Percentiles rank a stretch among this genome's conserved stretches.
phyloP scores from a whole-genome alignment of 1,140 invertebrate species.

The Penaeus indicus region DNA sequence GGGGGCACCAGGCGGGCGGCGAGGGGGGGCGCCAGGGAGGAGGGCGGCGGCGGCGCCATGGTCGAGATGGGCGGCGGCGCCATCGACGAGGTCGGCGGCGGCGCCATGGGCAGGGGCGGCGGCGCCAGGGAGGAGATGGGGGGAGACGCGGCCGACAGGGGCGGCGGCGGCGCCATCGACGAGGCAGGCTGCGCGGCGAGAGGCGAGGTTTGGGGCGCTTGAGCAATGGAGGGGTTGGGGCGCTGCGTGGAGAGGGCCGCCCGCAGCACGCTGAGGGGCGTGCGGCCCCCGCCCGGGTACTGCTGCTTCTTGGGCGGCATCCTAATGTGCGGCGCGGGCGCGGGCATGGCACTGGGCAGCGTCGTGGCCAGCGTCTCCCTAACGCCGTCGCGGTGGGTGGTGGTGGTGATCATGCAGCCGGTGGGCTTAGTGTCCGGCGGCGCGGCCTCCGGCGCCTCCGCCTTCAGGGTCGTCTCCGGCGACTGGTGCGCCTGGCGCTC shows the following conservation, averaged over 20 bases:
- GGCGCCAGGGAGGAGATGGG: neutral
- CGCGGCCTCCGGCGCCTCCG: neutral
- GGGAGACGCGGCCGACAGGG: neutral
- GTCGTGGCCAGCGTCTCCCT: constrained; percentile 1
- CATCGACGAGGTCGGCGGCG: neutral
- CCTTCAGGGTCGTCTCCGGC: constrained; percentile 29
- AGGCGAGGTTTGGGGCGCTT: neutral
- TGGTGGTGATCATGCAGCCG: neutral
- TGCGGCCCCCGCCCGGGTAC: constrained; percentile 42
- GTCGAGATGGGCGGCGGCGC: constrained; percentile 2
- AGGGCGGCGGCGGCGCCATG: constrained; percentile 25
- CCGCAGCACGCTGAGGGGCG: constrained; percentile 43
- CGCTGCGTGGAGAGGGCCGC: constrained; percentile 39
- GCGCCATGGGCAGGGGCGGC: neutral
- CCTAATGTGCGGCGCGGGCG: constrained; percentile 34
- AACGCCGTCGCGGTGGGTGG: constrained; percentile 4
- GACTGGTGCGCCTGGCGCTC: constrained; percentile 42
- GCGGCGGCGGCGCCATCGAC: neutral
- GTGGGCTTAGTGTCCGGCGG: neutral
- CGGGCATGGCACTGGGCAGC: neutral
- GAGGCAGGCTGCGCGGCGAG: too few species aligned
- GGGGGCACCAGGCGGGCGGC: constrained; percentile 20
- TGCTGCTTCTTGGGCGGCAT: constrained; percentile 60
- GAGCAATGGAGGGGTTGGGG: neutral
- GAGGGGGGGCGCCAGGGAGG: neutral